These are phyloP conservation scores for Lordiphosa fenestrarum DNA, from an alignment of 2,888 invertebrate genomes.

Conservation along the genomic window DNA sequence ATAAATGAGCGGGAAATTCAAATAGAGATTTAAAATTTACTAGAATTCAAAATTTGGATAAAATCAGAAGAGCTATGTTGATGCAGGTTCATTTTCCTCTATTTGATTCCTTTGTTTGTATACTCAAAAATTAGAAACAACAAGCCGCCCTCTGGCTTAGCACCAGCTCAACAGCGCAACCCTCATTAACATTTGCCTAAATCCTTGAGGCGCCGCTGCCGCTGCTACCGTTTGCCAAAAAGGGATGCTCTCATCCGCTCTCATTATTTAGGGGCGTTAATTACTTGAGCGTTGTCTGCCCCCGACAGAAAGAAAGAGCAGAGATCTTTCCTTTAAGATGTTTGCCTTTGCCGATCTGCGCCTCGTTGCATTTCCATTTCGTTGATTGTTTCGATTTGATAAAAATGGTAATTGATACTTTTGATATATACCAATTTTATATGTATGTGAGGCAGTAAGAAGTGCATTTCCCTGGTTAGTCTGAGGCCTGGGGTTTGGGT, in stretches of 20 bases:
- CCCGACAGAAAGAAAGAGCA: background rate
- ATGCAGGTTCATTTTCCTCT: no score
- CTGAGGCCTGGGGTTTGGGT: conserved; percentile 39
- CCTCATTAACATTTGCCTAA: conserved; percentile 68
- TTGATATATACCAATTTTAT: conserved; percentile 26
- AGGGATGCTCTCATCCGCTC: conserved; percentile 37
- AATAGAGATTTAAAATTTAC: background rate
- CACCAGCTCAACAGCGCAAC: conserved; percentile 55
- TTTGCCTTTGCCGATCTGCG: conserved; percentile 37
- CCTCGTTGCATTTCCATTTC: conserved; percentile 50
- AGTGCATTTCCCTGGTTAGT: conserved; percentile 2
- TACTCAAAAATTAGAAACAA: conserved; percentile 52
- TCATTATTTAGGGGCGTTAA: conserved; percentile 60
- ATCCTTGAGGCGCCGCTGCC: conserved; percentile 63
- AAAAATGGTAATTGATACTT: conserved; percentile 67
- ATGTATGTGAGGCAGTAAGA: background rate
- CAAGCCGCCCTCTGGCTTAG: conserved; percentile 63
- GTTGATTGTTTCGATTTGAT: conserved; percentile 55
- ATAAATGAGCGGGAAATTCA: background rate
- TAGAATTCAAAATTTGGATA: background rate
- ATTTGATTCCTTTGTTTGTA: background rate
- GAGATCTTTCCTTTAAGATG: conserved; percentile 56
- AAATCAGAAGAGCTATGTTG: background rate
- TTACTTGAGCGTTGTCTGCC: conserved; percentile 48
- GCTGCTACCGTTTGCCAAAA: conserved; percentile 23